These are phyloP conservation scores for Scopus umbretta DNA, from an alignment of 2,113 vertebrate species.

Conservation along the genomic window DNA sequence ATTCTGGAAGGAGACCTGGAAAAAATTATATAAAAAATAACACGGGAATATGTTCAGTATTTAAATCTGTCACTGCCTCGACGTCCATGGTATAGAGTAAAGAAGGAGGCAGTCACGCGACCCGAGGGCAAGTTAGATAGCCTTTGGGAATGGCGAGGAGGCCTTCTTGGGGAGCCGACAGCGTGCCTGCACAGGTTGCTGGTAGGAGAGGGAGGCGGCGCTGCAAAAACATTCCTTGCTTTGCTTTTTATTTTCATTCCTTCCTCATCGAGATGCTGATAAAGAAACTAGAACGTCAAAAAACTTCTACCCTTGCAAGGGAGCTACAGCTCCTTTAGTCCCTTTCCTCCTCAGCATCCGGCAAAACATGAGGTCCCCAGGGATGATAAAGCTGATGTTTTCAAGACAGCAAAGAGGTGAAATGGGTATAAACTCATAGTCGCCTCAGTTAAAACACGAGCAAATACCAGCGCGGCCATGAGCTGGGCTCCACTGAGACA, in stretches of 20 bases:
- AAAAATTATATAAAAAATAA: not conserved
- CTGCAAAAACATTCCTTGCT: not conserved
- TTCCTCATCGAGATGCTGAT: not conserved
- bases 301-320: not conserved
- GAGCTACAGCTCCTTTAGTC: not conserved
- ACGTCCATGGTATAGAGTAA: not conserved
- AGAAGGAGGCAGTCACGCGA: not conserved
- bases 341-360: not conserved
- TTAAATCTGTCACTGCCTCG: not conserved
- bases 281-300: not conserved
- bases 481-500: not conserved
- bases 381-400: not conserved
- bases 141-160: rapidly evolving
- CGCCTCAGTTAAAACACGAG: not conserved
- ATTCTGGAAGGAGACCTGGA: not conserved
- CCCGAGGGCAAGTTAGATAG: rapidly evolving
- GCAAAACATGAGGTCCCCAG: rapidly evolving
- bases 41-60: not conserved
- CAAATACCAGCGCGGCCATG: not conserved
- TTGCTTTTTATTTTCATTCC: not conserved
- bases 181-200: rapidly evolving
- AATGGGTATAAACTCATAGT: not conserved
- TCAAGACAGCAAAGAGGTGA: not conserved
- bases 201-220: rapidly evolving
- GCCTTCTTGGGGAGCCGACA: not conserved